phyloP scores from a whole-genome alignment of 2,888 invertebrate genomes.

The Tachina fera region DNA sequence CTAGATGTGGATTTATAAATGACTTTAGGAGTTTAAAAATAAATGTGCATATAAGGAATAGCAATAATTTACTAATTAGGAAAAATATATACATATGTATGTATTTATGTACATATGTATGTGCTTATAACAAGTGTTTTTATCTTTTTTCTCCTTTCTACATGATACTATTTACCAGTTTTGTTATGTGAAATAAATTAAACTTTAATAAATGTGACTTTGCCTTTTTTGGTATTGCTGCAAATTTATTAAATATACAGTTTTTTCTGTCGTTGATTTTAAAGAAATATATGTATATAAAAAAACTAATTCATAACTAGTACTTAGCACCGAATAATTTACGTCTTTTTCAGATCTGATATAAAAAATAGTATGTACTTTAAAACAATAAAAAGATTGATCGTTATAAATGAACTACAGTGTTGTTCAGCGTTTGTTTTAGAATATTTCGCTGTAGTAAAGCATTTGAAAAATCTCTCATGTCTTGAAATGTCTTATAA shows the following conservation, averaged over 20 bases:
- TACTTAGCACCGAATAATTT: no score
- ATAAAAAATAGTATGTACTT: no score
- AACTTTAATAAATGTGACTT: constrained; percentile 4
- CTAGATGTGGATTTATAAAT: constrained; percentile 6
- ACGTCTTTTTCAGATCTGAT: no score
- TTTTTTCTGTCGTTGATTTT: neutral
- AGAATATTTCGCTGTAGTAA: no score
- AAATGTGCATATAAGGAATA: neutral
- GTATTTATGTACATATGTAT: neutral
- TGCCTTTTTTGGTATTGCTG: neutral
- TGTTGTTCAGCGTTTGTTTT: no score
- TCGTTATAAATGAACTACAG: no score
- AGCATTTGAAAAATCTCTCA: no score
- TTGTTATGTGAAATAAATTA: constrained; percentile 18
- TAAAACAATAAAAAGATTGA: no score
- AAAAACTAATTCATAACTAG: no score
- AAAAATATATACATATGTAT: constrained; percentile 1
- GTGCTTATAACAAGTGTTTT: neutral
- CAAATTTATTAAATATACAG: neutral
- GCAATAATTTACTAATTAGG: constrained; percentile 25
- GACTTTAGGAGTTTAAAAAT: constrained; percentile 16
- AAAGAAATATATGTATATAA: no score
- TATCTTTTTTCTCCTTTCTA: neutral
- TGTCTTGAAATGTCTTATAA: no score
- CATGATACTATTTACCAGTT: neutral